Conservation (phyloP, 2,113 vertebrate genomes). For the Struthidea cinerea region DNA sequence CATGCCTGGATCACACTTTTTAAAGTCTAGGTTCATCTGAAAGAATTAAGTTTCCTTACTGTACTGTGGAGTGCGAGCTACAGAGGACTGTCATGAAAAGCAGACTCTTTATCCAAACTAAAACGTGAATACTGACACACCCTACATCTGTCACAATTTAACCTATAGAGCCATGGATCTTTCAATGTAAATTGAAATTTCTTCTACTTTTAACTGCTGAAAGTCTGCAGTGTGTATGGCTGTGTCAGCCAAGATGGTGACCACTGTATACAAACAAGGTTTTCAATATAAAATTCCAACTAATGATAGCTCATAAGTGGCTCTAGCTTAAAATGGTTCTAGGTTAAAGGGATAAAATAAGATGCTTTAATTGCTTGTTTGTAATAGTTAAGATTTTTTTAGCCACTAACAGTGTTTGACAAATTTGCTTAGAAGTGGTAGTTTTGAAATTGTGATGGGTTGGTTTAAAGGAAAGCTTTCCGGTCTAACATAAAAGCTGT, state of each 20-base stretch:
- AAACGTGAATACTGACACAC: not conserved
- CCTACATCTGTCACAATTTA: not conserved
- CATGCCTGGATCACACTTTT: not conserved
- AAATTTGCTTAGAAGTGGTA: not conserved
- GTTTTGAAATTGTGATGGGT: not conserved
- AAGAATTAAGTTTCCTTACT: not conserved
- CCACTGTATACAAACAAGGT: not conserved
- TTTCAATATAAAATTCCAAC: not conserved
- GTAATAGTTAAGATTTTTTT: not conserved
- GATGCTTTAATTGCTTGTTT: not conserved
- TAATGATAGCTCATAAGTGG: not conserved
- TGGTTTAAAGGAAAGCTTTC: not conserved
- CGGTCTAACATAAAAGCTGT: not conserved
- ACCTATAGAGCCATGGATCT: not conserved
- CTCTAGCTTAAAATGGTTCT: not conserved
- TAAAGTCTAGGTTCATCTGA: not conserved
- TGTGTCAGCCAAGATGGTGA: not conserved
- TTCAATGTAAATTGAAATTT: not conserved
- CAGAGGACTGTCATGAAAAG: not conserved
- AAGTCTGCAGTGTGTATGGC: not conserved
- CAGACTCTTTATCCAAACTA: not conserved
- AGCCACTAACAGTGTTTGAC: not conserved
- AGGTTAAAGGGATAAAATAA: not conserved
- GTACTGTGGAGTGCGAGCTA: not conserved
- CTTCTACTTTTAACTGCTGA: not conserved